Percentiles rank a stretch among this genome's conserved stretches.
phyloP scores from a whole-genome alignment of 2,113 vertebrate genomes.

The Tylochromis polylepis region DNA sequence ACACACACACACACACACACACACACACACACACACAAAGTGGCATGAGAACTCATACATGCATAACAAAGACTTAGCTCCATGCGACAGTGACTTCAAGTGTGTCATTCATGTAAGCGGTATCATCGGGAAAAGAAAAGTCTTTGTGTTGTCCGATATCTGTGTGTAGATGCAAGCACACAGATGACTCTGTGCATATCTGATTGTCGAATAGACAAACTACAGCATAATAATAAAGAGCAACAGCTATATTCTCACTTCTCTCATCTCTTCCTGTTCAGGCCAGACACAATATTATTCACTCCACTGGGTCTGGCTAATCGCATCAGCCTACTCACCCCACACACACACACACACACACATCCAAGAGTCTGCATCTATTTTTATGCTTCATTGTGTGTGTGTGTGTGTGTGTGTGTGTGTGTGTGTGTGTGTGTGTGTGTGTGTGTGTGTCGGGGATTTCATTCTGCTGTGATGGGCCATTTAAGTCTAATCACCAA shows the following conservation, averaged over 20 bases:
- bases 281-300: constrained; percentile 61
- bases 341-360: neutral
- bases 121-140: neutral
- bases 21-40: neutral
- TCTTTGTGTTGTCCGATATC: neutral
- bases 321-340: constrained; percentile 52
- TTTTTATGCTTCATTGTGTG: constrained; percentile 19
- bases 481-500: neutral
- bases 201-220: constrained; percentile 27
- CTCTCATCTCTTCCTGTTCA: constrained; percentile 25
- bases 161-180: neutral
- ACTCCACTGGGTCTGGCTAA: constrained; percentile 65
- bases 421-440: neutral
- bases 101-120: neutral
- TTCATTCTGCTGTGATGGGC: neutral
- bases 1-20: neutral
- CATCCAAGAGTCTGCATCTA: constrained; percentile 48
- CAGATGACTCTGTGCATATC: neutral
- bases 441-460: neutral
- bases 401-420: neutral
- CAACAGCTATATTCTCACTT: constrained; percentile 48
- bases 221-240: constrained; percentile 55
- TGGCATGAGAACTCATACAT: neutral
- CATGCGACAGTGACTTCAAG: neutral
- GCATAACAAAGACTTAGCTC: neutral